phyloP scores from a whole-genome alignment of 1,140 invertebrate genomes.

The Plutomurus gul region DNA sequence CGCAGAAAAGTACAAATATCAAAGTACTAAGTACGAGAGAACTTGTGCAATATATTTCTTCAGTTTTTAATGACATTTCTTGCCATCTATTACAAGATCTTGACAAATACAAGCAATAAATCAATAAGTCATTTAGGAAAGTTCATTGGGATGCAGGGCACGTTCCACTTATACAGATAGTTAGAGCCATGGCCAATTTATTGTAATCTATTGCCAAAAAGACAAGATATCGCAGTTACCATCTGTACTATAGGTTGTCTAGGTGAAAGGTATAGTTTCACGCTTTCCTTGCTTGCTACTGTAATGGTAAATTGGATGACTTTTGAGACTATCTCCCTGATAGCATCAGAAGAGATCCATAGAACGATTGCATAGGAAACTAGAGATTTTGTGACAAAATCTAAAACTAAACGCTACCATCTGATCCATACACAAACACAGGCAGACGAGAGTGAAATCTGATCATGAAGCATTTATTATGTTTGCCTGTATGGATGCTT shows the following conservation, averaged over 20 bases:
- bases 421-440: too few relatives aligned
- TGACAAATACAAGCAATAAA: conserved; percentile 32
- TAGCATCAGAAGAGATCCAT: too few relatives aligned
- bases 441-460: too few relatives aligned
- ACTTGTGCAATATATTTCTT: background rate
- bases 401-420: too few relatives aligned
- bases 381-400: too few relatives aligned
- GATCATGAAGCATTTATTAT: too few relatives aligned
- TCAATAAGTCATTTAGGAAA: conserved; percentile 25
- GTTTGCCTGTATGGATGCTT: too few relatives aligned
- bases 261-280: background rate
- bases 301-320: too few relatives aligned
- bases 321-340: too few relatives aligned
- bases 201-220: background rate
- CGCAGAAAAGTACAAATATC: background rate
- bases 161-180: conserved; percentile 4
- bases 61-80: conserved; percentile 5
- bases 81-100: conserved; percentile 10
- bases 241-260: background rate
- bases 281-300: too few relatives aligned
- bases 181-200: conserved; percentile 10
- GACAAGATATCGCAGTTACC: background rate
- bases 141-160: background rate
- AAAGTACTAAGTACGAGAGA: background rate
- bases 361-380: too few relatives aligned